Evolutionary conservation across 2,797 vertebrate species (phyloP).

Genomic region (Leuciscus waleckii): DNA sequence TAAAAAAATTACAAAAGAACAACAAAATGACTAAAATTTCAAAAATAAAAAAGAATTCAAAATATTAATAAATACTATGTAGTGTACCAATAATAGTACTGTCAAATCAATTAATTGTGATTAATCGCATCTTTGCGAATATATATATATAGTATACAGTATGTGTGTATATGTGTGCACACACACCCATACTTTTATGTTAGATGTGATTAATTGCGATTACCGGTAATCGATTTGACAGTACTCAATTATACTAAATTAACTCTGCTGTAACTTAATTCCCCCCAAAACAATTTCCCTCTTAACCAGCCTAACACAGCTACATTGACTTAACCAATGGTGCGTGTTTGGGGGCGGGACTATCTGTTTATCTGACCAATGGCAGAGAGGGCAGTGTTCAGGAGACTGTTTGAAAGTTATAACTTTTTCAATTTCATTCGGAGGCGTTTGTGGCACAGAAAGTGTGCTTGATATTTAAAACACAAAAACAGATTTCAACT

Average conservation of each 20-base stretch:
- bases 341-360: neutral
- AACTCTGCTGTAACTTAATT: neutral
- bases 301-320: neutral
- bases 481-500: neutral
- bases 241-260: neutral
- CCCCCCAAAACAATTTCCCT: rapidly evolving
- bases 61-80: neutral
- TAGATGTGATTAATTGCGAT: neutral
- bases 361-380: neutral
- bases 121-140: neutral
- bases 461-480: neutral
- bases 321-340: neutral
- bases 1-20: neutral
- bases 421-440: too few species aligned
- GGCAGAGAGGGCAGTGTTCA: neutral
- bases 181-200: neutral
- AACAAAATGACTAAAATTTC: neutral
- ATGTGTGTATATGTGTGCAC: neutral
- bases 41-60: neutral
- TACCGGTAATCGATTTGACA: neutral
- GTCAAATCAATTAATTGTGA: neutral
- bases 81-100: neutral
- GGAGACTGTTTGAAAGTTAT: neutral
- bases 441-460: neutral
- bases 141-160: neutral